Conservation (phyloP, 1,140 invertebrate species). For the Trichonephila inaurata region DNA sequence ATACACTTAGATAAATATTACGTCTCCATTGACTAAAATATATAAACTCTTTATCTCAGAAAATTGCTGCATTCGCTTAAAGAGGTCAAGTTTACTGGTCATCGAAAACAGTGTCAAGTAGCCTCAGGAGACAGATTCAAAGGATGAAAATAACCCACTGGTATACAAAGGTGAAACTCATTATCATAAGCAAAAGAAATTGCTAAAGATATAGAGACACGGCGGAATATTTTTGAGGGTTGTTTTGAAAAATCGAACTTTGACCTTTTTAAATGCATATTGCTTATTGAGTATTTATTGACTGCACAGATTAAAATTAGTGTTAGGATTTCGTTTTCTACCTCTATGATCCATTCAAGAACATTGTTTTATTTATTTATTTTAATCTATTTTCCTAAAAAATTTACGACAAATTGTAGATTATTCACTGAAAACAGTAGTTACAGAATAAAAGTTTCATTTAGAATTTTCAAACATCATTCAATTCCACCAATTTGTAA, state of each 20-base stretch:
- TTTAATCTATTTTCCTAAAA: too few species aligned
- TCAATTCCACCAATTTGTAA: too few species aligned
- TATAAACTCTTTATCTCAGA: neutral
- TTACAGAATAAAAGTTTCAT: too few species aligned
- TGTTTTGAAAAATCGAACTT: neutral
- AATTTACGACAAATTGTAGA: too few species aligned
- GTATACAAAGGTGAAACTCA: constrained; percentile 16
- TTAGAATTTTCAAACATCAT: too few species aligned
- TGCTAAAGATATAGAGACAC: neutral
- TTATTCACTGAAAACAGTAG: too few species aligned
- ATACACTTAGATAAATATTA: too few species aligned
- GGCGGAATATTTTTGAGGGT: neutral
- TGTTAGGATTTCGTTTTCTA: too few species aligned
- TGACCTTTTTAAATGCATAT: neutral
- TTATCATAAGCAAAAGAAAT: neutral
- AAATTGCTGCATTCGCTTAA: neutral
- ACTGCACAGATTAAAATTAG: neutral
- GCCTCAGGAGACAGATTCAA: neutral
- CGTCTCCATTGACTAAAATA: too few species aligned
- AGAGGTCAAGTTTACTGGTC: constrained; percentile 49
- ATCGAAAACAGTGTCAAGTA: constrained; percentile 17
- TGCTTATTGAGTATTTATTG: neutral
- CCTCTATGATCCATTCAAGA: too few species aligned
- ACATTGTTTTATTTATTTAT: too few species aligned
- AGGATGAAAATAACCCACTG: constrained; percentile 15